These are phyloP conservation scores for Talpa occidentalis DNA, from an alignment of 2,113 vertebrate genomes.

Conservation along the genomic window DNA sequence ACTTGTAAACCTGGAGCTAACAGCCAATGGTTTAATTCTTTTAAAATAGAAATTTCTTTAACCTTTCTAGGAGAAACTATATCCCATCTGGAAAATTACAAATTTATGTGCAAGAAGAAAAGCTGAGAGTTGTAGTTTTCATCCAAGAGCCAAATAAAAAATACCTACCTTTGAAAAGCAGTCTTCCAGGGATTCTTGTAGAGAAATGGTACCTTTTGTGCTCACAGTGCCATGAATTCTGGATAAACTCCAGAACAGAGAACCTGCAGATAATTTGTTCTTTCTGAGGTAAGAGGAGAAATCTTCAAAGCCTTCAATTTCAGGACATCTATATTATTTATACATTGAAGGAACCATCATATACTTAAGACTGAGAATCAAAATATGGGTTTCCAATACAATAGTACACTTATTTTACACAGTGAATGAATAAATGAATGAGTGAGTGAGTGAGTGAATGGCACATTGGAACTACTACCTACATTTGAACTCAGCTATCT, in stretches of 20 bases:
- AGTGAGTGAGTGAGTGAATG: neutral
- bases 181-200: neutral
- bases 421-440: neutral
- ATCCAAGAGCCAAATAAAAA: neutral
- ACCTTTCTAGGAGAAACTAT: neutral
- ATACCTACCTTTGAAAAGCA: neutral
- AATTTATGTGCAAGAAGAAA: constrained; percentile 24
- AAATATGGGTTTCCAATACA: neutral
- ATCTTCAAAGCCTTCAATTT: neutral
- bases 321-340: neutral
- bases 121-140: neutral
- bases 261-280: neutral
- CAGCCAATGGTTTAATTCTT: neutral
- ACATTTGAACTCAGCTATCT: neutral
- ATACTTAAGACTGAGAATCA: neutral
- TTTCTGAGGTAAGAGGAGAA: neutral
- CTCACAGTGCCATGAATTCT: neutral
- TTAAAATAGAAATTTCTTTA: constrained; percentile 29
- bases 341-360: neutral
- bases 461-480: neutral
- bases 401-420: neutral
- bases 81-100: neutral
- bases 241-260: neutral
- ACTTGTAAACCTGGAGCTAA: constrained; percentile 30
- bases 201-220: neutral